Conservation (phyloP, 2,888 invertebrate species). For the Melanostoma mellinum region DNA sequence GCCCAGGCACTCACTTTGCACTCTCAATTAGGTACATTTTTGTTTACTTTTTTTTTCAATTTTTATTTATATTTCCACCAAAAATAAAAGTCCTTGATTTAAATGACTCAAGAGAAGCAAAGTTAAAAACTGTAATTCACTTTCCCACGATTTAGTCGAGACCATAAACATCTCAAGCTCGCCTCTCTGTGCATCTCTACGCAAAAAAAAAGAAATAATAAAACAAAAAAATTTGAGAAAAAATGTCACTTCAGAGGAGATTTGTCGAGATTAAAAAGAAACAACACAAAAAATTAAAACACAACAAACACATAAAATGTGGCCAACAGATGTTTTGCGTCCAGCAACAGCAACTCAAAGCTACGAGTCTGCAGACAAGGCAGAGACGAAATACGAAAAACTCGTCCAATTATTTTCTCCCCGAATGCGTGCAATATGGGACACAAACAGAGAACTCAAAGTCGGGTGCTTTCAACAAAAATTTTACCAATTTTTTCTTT, state of each 20-base stretch:
- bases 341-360: conserved; percentile 24
- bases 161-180: conserved; percentile 54
- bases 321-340: conserved; percentile 63
- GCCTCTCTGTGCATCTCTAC: conserved; percentile 29
- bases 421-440: conserved; percentile 52
- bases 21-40: conserved; percentile 38
- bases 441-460: conserved; percentile 31
- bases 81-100: conserved; percentile 27
- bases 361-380: conserved; percentile 16
- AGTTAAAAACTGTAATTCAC: conserved; percentile 38
- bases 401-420: conserved; percentile 48
- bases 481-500: neutral
- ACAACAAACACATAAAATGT: conserved; percentile 52
- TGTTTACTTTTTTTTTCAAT: no score
- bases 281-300: conserved; percentile 14
- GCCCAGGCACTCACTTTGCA: conserved; percentile 10
- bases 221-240: conserved; percentile 22
- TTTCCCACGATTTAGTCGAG: conserved; percentile 61
- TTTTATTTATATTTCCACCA: neutral
- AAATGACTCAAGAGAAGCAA: conserved; percentile 11
- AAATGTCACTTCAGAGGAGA: conserved; percentile 43
- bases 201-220: conserved; percentile 30
- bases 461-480: conserved; percentile 15
- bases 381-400: conserved; percentile 39
- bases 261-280: conserved; percentile 49